Evolutionary conservation across 2,113 vertebrate genomes (phyloP), one percentile per base, ranked within the genome.

Genomic region (Oncorhynchus clarkii): DNA sequence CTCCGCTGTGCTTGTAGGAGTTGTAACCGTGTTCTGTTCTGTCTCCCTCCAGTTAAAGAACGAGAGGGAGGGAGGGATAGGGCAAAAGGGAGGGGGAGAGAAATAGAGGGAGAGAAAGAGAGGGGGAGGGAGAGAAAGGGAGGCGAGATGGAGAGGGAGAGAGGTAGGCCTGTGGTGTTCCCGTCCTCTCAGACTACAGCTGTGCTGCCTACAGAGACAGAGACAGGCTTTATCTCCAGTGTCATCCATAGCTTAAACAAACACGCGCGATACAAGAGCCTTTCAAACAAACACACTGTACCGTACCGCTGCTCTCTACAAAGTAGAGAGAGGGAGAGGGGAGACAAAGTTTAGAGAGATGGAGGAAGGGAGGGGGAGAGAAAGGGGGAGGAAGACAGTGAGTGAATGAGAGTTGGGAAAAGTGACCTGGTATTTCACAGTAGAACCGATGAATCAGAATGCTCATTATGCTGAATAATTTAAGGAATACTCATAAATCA

Each of bases 191-290:
- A 39, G 8, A 39, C 39, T 39, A 9, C 2, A 45, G 39, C 39
- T 45, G 39, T 45, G 39, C 39, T 34, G 86, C 80, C 83, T 81
- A 49, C 81, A 74, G 86, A 88, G 90, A 89, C 81, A 74, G 86
- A 39, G 2, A 89, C 82, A 27, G 70, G 81, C 84, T 88, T 84
- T 83, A 85, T 89, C 88, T 88, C 88, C 11, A 82, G 86, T 84
- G 91, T 92, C 92, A 90, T 91, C 89, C 88, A 74, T 87, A 83
- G 89, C 88, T 88, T 91, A 92, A 92, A 91, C 90, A 92, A 92
- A 92, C 91, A 82, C 84, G 9, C 39, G 87, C 91, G 92, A 92
- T 91, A 90, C 90, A 92, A 92, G 89, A 87, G 88, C 64, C 84
- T 86, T 83, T 87, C 84, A 83, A 91, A 92, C 91, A 92, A 92